Conservation (phyloP, 2,888 invertebrate genomes). For the Autographa gamma region DNA sequence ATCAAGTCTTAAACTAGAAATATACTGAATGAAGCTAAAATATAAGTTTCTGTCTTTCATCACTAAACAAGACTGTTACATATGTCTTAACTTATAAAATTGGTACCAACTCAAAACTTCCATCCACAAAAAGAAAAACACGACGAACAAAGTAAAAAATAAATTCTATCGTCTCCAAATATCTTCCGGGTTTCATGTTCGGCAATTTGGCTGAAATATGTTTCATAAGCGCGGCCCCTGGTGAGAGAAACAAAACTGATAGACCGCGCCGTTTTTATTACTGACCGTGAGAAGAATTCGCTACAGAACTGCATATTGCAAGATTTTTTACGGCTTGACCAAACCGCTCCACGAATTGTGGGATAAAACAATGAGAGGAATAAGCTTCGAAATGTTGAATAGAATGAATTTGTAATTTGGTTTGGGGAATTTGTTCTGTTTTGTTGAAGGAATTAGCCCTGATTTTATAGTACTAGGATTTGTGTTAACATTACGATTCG, state of each 20-base stretch:
- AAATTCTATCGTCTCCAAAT: slow-evolving; percentile 55
- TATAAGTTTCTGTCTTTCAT: background rate
- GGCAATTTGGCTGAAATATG: slow-evolving; percentile 72
- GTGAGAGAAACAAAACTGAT: slow-evolving; percentile 60
- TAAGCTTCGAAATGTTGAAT: slow-evolving; percentile 12
- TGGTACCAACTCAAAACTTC: background rate
- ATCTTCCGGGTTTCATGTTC: slow-evolving; percentile 53
- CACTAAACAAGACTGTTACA: background rate
- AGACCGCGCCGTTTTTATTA: slow-evolving; percentile 62
- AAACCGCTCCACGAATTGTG: slow-evolving; percentile 21
- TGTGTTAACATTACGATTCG: background rate
- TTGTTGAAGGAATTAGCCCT: background rate
- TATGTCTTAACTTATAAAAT: background rate
- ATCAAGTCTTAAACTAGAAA: too few relatives aligned
- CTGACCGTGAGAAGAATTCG: slow-evolving; percentile 43
- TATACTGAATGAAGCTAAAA: background rate
- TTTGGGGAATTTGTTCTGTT: background rate
- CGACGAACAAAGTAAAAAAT: slow-evolving; percentile 29
- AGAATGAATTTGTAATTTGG: slow-evolving; percentile 3
- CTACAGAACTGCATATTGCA: slow-evolving; percentile 50
- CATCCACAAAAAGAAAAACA: slow-evolving; percentile 23
- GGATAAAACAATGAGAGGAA: slow-evolving; percentile 12
- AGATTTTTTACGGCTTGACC: slow-evolving; percentile 31
- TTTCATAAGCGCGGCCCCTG: slow-evolving; percentile 65
- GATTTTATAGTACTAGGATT: background rate